Percentiles rank a stretch among this genome's conserved stretches.
phyloP scores from a whole-genome alignment of 2,797 vertebrate genomes.

The Pygocentrus nattereri region DNA sequence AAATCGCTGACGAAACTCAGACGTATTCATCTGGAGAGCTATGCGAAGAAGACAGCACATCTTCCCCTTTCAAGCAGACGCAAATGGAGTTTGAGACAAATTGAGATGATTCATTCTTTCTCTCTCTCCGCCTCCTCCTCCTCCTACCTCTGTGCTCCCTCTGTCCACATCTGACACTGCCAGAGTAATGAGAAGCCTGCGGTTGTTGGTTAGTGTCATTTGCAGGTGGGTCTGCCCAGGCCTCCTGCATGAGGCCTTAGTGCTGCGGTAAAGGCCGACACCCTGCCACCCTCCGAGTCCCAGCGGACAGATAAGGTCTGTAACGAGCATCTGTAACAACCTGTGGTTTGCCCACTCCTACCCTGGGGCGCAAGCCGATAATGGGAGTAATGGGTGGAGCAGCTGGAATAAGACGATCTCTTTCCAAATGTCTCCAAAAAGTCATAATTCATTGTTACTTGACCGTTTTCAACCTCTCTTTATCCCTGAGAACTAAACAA shows the following conservation, averaged over 20 bases:
- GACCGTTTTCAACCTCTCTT: no score
- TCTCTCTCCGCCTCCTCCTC: slow-evolving; percentile 8
- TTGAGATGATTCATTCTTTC: slow-evolving; percentile 47
- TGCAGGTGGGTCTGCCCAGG: slow-evolving; percentile 9
- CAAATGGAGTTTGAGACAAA: slow-evolving; percentile 30
- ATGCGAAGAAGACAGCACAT: neutral
- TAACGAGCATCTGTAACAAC: neutral
- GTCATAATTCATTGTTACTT: no score
- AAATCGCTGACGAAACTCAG: slow-evolving; percentile 19
- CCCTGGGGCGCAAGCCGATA: slow-evolving; percentile 6
- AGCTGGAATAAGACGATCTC: neutral
- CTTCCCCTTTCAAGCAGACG: slow-evolving; percentile 31
- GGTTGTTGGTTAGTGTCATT: slow-evolving; percentile 56
- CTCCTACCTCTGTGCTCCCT: slow-evolving; percentile 40
- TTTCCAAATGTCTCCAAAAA: neutral
- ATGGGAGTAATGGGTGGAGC: neutral
- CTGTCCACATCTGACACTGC: slow-evolving; percentile 44
- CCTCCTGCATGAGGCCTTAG: neutral
- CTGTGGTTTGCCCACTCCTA: neutral
- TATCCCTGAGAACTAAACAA: no score
- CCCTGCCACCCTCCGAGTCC: neutral
- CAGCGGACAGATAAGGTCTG: neutral
- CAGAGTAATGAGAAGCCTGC: slow-evolving; percentile 36
- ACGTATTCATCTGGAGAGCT: slow-evolving; percentile 12
- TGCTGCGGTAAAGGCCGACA: neutral